Conservation (phyloP, 2,888 invertebrate species). For the Enoplolaimus lenunculus region DNA sequence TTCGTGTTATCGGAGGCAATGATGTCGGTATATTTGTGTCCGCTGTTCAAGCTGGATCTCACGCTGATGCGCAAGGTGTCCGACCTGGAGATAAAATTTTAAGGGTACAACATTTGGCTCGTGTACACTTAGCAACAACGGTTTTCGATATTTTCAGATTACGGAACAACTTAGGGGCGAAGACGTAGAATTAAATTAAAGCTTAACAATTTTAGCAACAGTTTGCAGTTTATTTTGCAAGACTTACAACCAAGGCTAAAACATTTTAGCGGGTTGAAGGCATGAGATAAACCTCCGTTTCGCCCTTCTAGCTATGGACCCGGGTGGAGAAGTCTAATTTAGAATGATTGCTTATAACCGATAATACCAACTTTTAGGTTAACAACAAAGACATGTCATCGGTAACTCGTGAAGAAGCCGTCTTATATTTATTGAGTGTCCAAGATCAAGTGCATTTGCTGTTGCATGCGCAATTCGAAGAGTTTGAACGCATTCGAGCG, state of each 20-base stretch:
- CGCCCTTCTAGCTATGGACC: too few relatives aligned
- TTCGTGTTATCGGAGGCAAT: constrained; percentile 92
- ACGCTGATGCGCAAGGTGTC: constrained; percentile 81
- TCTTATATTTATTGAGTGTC: constrained; percentile 55
- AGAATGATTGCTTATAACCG: neutral
- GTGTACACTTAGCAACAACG: too few relatives aligned
- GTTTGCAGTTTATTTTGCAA: too few relatives aligned
- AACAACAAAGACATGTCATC: constrained; percentile 94
- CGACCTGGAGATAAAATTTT: constrained; percentile 83
- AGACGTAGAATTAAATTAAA: too few relatives aligned
- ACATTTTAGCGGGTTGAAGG: too few relatives aligned
- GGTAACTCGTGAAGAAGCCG: constrained; percentile 91
- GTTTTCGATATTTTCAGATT: too few relatives aligned
- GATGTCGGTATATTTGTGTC: constrained; percentile 95
- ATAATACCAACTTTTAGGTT: constrained; percentile 50
- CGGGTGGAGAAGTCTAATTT: too few relatives aligned
- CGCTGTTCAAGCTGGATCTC: constrained; percentile 88
- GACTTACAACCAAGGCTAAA: too few relatives aligned
- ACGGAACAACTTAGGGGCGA: too few relatives aligned
- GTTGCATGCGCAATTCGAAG: constrained; percentile 81
- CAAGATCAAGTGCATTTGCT: constrained; percentile 87
- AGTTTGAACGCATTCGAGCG: constrained; percentile 80
- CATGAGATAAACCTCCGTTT: too few relatives aligned
- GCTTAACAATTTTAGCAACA: too few relatives aligned
- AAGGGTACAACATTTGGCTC: constrained; percentile 5